A percentile compares a stretch with the other conserved stretches of the same genome.
Evolutionary conservation across 2,888 invertebrate species (phyloP).

Genomic region (Megamerina dolium): DNA sequence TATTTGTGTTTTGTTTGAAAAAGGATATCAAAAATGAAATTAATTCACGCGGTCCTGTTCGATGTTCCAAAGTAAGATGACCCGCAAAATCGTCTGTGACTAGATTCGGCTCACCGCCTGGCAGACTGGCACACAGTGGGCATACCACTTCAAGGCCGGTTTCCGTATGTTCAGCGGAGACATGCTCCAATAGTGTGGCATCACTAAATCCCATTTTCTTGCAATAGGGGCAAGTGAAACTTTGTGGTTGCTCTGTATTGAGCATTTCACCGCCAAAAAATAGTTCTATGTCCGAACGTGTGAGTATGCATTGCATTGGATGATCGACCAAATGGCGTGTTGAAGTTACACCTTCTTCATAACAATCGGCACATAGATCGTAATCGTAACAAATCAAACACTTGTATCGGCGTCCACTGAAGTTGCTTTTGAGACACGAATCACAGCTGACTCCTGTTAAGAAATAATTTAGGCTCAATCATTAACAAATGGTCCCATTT

Average conservation of each 20-base stretch:
- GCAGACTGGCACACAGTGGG: slow-evolving; percentile 93
- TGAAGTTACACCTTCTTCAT: slow-evolving; percentile 85
- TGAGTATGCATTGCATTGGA: slow-evolving; percentile 98
- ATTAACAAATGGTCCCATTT: no score
- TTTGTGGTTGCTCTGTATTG: slow-evolving; percentile 86
- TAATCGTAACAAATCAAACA: slow-evolving; percentile 99
- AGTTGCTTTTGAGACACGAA: slow-evolving; percentile 96
- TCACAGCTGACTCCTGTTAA: slow-evolving; percentile 95
- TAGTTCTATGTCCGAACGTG: slow-evolving; percentile 91
- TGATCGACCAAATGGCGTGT: slow-evolving; percentile 93
- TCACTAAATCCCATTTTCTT: slow-evolving; percentile 95
- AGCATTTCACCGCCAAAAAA: slow-evolving; percentile 94
- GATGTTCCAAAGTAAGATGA: slow-evolving; percentile 91
- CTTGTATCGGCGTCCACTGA: slow-evolving; percentile 95
- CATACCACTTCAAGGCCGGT: slow-evolving; percentile 93
- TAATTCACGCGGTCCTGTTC: slow-evolving; percentile 81
- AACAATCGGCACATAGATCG: slow-evolving; percentile 95
- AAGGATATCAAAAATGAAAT: slow-evolving; percentile 83
- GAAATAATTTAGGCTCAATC: slow-evolving; percentile 19
- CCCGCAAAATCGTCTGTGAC: slow-evolving; percentile 97
- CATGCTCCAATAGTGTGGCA: slow-evolving; percentile 83
- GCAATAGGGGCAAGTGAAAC: slow-evolving; percentile 97
- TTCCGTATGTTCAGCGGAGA: slow-evolving; percentile 85
- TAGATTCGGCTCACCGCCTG: slow-evolving; percentile 95
- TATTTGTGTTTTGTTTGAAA: slow-evolving; percentile 37